Base-by-base conservation (phyloP, 2,888 invertebrate genomes). In the Lasioglossum malachurum region DNA sequence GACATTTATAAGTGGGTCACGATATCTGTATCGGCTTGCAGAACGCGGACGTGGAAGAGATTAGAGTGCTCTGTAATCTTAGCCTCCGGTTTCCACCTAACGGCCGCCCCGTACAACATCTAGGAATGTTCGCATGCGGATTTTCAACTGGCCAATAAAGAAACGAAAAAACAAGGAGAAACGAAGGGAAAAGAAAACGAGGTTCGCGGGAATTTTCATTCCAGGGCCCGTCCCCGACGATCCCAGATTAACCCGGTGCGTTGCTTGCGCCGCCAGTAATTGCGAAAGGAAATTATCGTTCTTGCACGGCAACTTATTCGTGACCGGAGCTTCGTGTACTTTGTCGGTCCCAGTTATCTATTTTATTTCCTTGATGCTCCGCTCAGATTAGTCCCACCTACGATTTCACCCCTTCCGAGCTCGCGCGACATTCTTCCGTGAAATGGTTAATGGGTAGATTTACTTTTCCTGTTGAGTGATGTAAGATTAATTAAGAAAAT, bases 1-100 rank as follows among this genome's bases (percentile, higher is more conserved):
- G 64, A 75, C 91, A 87, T 91, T 91, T 91, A 78, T 77, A 91
- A 90, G 86, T 91, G 84, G 91, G 91, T 87, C 89, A 91, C 82
- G 86, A 87, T 88, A 91, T 89, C 86, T 88, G 87, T 87, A 90
- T 82, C 87, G 87, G 81, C 87, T 88, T 77, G 88, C 87, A 81
- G 87, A 82, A 84, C 82, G 88, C 73, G 82, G 67, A 71, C 64
- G 76, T 78, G 82, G 71, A 77, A 53, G 78, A 78, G 88, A 78
- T 82, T 80, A 75, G 78, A 53, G 53, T 53, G 64, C 49, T 69
- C 76, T 76, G 84, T 87, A 87, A 88, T 88, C 80, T 80, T 82
- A 75, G 84, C 87, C 82, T 49, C 67, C 23, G 80, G 75, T 83
- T 81, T 82, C 87, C 79, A 75, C 69, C 76, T 86, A 87, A 87